These are phyloP conservation scores for Cygnus olor DNA, from an alignment of 2,797 vertebrate genomes.

Conservation along the genomic window DNA sequence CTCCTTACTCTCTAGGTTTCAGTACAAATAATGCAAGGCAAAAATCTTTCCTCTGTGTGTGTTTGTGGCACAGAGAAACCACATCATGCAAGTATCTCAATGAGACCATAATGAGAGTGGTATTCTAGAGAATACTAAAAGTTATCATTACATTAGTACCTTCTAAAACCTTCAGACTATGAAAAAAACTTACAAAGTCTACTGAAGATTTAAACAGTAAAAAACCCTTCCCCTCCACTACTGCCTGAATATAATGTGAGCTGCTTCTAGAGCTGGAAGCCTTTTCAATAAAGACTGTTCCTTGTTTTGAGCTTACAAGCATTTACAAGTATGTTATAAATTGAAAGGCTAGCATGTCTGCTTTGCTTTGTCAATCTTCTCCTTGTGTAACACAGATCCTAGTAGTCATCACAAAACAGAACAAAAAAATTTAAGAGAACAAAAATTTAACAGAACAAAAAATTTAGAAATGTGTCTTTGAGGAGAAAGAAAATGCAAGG, in stretches of 20 bases:
- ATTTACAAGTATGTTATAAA: not conserved
- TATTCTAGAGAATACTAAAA: not conserved
- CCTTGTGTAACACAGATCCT: not conserved
- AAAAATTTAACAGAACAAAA: no score
- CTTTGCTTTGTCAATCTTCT: constrained; percentile 18
- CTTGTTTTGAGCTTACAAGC: not conserved
- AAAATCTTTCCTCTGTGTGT: not conserved
- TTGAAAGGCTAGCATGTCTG: not conserved
- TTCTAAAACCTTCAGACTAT: not conserved
- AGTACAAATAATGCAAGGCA: not conserved
- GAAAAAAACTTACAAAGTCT: not conserved
- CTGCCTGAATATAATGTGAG: rapidly evolving
- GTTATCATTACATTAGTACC: not conserved
- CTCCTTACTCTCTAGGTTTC: not conserved
- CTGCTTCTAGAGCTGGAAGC: not conserved
- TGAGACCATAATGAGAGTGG: not conserved
- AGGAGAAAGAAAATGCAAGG: not conserved
- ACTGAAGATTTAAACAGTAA: not conserved
- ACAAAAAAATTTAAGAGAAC: not conserved
- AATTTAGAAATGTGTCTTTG: not conserved
- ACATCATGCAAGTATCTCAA: not conserved
- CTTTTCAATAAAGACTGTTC: not conserved
- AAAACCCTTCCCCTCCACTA: not conserved
- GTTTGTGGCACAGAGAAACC: not conserved
- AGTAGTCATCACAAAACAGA: not conserved